Base-by-base conservation (phyloP, 2,113 vertebrate genomes). In the Coregonus clupeaformis region DNA sequence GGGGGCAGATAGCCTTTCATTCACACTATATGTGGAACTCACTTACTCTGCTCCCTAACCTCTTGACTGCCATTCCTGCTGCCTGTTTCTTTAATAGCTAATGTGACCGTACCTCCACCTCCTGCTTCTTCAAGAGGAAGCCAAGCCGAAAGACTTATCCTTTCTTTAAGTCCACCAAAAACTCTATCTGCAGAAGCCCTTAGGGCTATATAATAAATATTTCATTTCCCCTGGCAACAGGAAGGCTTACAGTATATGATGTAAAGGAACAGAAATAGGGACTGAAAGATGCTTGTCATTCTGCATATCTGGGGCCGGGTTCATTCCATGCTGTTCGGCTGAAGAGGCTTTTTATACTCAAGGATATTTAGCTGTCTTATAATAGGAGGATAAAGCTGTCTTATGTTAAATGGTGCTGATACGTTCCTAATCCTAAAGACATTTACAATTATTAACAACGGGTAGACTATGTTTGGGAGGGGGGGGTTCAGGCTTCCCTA, bases 171-270 rank as follows among this genome's bases (percentile, higher is more conserved):
- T 88, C 85, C 80, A 80, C 76, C 73, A 75, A 83, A 25, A 81
- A 77, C 47, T 71, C 68, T 76, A 77, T 78, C 74, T 72, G 79
- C 82, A 71, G 80, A 85, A 86, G 77, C 79, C 89, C 79, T 71
- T 47, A 52, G 87, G 89, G 83, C 75, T 82, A 75, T 76, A 90
- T 88, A 87, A 91, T 89, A 92, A 93, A 92, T 90, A 90, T 93
- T 93, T 93, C 63, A 93, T 93, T 93, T 93, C 91, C 92, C 90
- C 85, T 90, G 85, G 88, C 84, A 87, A 87, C 80, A 81, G 84
- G 80, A 89, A 82, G 82, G 87, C 82, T 89, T 89, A 36, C 36
- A 36, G 36, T 36, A 86, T 86, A 84, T 85, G 82, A 92, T 89
- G 89, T 89, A 87, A 89, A 89, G 77, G 22, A 32, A 62, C 24